Evolutionary conservation across 2,113 vertebrate genomes (phyloP), one percentile per base, ranked within the genome.

Genomic region (Neodon shergylaensis): DNA sequence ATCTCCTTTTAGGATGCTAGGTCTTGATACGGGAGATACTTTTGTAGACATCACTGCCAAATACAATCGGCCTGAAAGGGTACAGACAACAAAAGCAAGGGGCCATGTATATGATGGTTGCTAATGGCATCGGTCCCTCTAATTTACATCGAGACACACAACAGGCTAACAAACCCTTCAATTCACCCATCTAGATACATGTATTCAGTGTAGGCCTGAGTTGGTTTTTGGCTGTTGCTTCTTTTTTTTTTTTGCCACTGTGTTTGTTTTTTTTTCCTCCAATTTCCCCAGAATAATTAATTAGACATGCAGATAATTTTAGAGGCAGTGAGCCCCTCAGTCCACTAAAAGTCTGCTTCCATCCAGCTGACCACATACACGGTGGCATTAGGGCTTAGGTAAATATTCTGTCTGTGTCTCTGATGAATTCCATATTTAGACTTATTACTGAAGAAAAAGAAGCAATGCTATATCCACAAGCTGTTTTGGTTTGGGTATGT

Each of bases 401-500:
- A 88, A 95, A 92, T 95, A 93, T 47, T 92, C 44, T 66, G 4
- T 63, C 54, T 83, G 36, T 39, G 72, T 86, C 31, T 58, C 47
- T 85, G 88, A 76, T 68, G 63, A 95, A 95, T 92, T 93, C 65
- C 49, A 49, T 65, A 89, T 73, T 92, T 73, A 31, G 52, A 86
- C 70, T 94, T 86, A 84, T 72, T 79, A 94, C 28, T 70, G 17
- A 92, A 79, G 66, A 85, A 49, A 33, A 93, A 81, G 70, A 52
- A 66, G 49, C 65, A 70, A 65, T 78, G 33, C 49, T 66, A 94
- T 91, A 88, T 94, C n/a, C 36, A 90, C 12, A 89, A 77, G 72
- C 61, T 8, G 78, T 94, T 95, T 97, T 88, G 26, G 11, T 94
- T 79, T 65, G 83, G 39, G 49, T 78, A 82, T 82, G 81, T 94